Evolutionary conservation across 2,888 invertebrate genomes (phyloP), one percentile per base, ranked within the genome.

Genomic region (Carterocephalus palaemon): DNA sequence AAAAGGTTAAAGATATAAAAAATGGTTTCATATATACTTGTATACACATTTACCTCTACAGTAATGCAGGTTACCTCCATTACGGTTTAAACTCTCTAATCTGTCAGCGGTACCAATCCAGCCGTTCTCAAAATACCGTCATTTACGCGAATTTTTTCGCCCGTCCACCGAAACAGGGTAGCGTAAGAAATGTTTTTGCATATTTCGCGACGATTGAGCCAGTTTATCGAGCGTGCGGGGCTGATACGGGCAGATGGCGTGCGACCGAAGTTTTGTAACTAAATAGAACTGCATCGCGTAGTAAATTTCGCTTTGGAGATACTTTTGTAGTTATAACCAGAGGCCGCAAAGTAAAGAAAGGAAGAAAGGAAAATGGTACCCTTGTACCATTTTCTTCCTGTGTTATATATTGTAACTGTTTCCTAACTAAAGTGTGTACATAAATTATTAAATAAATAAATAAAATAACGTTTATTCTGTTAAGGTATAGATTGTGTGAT

Each of bases 151-250:
- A 15, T 43, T 43, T 36, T 43, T 43, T 33, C 9, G 8, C 6
- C 6, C 9, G 5, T 20, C 15, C 34, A 28, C 34, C 28, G 3
- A 43, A 43, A 43, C 20, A 28, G 19, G 34, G 19, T 5, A 15
- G 9, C 22, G 16, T 43, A 43, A 36, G 36, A 36, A 19, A 43
- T 43, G 43, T 43, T 43, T 43, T 43, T 43, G 43, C 36, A 43
- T 43, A 36, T 43, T 43, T 43, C 43, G 29, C 34, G 34, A 41
- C 57, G 52, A 57, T 54, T 52, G 56, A 53, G 45, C 42, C 43
- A 50, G 37, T 58, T 58, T 59, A 58, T 57, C 52, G 48, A 16
- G 53, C 51, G 52, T 48, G 10, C 16, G 29, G 34, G 15, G 36
- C 34, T 20, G 43, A 36, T 36, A 36, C 36, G 36, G 29, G 24